These are phyloP conservation scores for Ichneumoninae sp. DNA, from an alignment of 2,888 invertebrate species.

Conservation along the genomic window DNA sequence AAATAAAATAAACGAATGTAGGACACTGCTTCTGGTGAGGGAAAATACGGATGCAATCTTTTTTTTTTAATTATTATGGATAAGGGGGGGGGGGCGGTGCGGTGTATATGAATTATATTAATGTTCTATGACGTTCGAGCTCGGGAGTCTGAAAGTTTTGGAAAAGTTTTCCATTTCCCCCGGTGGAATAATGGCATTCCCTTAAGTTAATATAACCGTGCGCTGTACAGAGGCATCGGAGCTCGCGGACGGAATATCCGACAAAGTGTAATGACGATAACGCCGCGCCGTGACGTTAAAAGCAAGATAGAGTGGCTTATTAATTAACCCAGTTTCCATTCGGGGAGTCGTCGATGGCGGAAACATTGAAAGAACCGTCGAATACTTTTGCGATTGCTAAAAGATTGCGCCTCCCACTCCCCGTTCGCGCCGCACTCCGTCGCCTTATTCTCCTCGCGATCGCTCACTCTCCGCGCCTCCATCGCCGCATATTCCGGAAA, in stretches of 20 bases:
- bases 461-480: slow-evolving; percentile 28
- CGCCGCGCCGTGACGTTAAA: background rate
- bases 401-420: slow-evolving; percentile 33
- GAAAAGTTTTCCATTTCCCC: slow-evolving; percentile 17
- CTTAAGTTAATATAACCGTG: slow-evolving; percentile 3
- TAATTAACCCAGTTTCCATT: slow-evolving; percentile 53
- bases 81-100: too few relatives aligned
- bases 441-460: slow-evolving; percentile 16
- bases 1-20: background rate
- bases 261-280: slow-evolving; percentile 49
- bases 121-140: slow-evolving; percentile 6
- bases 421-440: background rate
- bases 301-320: slow-evolving; percentile 40
- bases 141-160: slow-evolving; percentile 37
- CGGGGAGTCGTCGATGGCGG: slow-evolving; percentile 32
- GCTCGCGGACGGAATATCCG: slow-evolving; percentile 16
- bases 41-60: slow-evolving; percentile 37
- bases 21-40: background rate
- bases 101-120: background rate
- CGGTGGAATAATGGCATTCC: slow-evolving; percentile 33
- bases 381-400: slow-evolving; percentile 50
- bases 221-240: background rate
- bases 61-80: slow-evolving; percentile 12
- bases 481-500: slow-evolving; percentile 54
- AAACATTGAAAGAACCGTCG: slow-evolving; percentile 37